phyloP scores from a whole-genome alignment of 1,140 invertebrate species.

The Platyscapa corneri region DNA sequence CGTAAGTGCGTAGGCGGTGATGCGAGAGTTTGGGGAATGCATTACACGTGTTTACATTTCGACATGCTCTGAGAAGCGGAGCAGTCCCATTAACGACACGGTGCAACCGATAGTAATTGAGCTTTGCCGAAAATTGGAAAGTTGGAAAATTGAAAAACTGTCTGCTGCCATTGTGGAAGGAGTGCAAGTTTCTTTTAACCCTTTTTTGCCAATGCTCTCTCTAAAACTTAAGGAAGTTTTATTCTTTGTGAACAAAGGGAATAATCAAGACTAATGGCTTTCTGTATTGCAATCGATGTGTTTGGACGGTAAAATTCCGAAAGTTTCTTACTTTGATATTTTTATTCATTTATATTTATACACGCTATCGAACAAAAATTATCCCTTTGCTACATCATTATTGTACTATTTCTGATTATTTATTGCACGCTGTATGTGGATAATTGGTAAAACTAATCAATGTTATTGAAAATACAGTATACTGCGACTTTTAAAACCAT shows the following conservation, averaged over 20 bases:
- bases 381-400: no score
- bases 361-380: no score
- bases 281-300: slow-evolving; percentile 6
- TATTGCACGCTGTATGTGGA: no score
- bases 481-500: no score
- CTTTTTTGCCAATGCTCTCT: not conserved
- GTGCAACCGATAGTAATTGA: not conserved
- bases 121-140: not conserved
- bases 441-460: no score
- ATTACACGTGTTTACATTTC: slow-evolving; percentile 16
- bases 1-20: slow-evolving; percentile 19
- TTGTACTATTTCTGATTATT: no score
- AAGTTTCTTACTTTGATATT: not conserved
- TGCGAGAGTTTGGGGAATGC: not conserved
- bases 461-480: no score
- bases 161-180: not conserved
- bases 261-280: slow-evolving; percentile 15
- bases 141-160: not conserved
- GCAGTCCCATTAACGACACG: not conserved
- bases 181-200: not conserved
- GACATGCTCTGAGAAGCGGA: not conserved
- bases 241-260: not conserved
- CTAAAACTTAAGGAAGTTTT: not conserved
- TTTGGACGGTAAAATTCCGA: not conserved
- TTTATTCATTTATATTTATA: no score